phyloP scores from a whole-genome alignment of 2,888 invertebrate genomes.

The Meta bourneti region DNA sequence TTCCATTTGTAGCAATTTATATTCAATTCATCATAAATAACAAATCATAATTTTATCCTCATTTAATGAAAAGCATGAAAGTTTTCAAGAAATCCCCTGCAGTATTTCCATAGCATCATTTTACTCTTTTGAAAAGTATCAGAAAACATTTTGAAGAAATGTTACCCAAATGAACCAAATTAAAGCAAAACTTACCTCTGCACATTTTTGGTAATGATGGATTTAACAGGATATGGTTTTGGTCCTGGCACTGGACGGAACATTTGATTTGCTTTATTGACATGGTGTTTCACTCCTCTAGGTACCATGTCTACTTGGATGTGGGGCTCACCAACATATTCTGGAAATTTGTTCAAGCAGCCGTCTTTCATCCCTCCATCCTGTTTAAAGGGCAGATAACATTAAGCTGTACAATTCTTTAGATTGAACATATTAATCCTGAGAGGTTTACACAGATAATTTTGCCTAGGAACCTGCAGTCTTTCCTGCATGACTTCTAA shows the following conservation, averaged over 20 bases:
- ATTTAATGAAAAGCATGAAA: no score
- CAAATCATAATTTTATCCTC: no score
- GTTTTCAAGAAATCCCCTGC: no score
- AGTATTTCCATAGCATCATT: no score
- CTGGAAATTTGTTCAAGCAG: slow-evolving; percentile 56
- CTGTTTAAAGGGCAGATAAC: slow-evolving; percentile 13
- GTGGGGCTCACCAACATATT: slow-evolving; percentile 30
- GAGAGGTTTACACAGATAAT: background rate
- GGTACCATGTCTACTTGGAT: background rate
- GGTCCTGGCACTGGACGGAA: slow-evolving; percentile 62
- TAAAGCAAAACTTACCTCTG: slow-evolving; percentile 31
- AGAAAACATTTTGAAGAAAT: no score
- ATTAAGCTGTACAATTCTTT: background rate
- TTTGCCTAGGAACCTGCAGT: no score
- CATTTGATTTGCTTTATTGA: slow-evolving; percentile 42
- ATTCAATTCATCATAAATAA: no score
- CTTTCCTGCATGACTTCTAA: no score
- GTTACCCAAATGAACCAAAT: no score
- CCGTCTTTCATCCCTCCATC: slow-evolving; percentile 75
- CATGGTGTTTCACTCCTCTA: slow-evolving; percentile 21
- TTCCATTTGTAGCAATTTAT: no score
- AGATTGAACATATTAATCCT: background rate
- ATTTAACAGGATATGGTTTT: slow-evolving; percentile 56
- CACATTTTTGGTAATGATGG: slow-evolving; percentile 60
- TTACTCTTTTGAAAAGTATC: no score